A percentile compares a stretch with the other conserved stretches of the same genome.
phyloP scores from a whole-genome alignment of 2,888 invertebrate genomes.

The Andrena fulva region DNA sequence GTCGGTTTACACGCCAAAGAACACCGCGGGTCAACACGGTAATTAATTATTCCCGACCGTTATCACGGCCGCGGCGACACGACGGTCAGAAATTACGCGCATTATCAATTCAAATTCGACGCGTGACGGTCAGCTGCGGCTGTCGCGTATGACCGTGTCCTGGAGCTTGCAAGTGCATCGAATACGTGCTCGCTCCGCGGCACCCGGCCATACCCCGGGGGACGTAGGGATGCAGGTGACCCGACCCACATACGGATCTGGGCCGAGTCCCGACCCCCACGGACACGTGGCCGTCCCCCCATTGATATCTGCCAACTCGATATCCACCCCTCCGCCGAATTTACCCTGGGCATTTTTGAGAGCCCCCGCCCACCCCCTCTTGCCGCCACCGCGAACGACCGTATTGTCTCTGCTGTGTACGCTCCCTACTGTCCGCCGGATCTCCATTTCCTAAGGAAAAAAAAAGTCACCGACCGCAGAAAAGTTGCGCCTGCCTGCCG shows the following conservation, averaged over 20 bases:
- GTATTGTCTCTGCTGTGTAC: slow-evolving; percentile 37
- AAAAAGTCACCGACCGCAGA: slow-evolving; percentile 34
- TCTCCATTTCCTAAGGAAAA: slow-evolving; percentile 29
- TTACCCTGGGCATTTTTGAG: slow-evolving; percentile 41
- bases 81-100: slow-evolving; percentile 42
- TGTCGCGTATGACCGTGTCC: slow-evolving; percentile 59
- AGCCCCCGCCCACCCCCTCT: neutral
- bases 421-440: slow-evolving; percentile 13
- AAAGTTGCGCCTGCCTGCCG: slow-evolving; percentile 34
- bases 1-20: slow-evolving; percentile 34
- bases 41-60: slow-evolving; percentile 46
- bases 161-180: slow-evolving; percentile 53
- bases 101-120: slow-evolving; percentile 67
- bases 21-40: slow-evolving; percentile 12
- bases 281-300: slow-evolving; percentile 38
- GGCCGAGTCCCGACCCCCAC: slow-evolving; percentile 74
- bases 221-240: slow-evolving; percentile 80
- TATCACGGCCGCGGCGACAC: slow-evolving; percentile 39
- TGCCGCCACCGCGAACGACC: neutral
- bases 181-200: slow-evolving; percentile 58
- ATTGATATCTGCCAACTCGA: slow-evolving; percentile 64
- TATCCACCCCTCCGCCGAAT: slow-evolving; percentile 45
- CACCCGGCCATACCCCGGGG: slow-evolving; percentile 69
- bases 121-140: slow-evolving; percentile 60
- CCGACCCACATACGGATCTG: slow-evolving; percentile 82